Evolutionary conservation across 2,797 vertebrate species (phyloP), one percentile per base, ranked within the genome.

Genomic region (Chromobotia macracanthus): DNA sequence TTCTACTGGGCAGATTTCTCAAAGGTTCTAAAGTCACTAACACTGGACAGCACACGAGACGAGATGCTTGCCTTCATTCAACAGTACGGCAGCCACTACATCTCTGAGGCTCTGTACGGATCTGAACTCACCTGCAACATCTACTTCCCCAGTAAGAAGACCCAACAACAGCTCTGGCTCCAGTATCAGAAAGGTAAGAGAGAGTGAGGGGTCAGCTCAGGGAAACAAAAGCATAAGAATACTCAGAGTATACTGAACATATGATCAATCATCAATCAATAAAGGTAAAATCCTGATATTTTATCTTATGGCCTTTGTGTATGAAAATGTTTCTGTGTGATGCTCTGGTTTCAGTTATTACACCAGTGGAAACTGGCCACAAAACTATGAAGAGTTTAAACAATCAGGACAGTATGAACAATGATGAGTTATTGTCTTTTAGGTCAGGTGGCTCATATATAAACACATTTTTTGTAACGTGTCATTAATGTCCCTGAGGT

Each of bases 111-210:
- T 0, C 93, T 99, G 16, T 99, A 97, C 0, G 98, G 98, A 72
- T 99, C 97, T 0, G 97, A 99, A 89, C 96, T 98, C 88, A 96
- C 94, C 90, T 99, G 98, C 89, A 93, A 91, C 90, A 97, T 99
- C 90, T 96, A 95, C 89, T 99, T 99, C 85, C 97, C 98, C 89
- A 99, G 95, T 92, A 99, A 98, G 93, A 98, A 96, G 89, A 92
- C 96, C 38, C 98, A 99, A 92, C 98, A 99, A 91, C 98, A 99
- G 89, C 95, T 99, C 67, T 99, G 98, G 98, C 93, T 98, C 28
- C 98, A 99, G 93, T 99, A 99, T 84, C 98, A 99, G 93, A 99
- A 99, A 97, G 97, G 97, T 99, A 90, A 93, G 93, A 9, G 25
- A 19, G 10, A 28, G 28, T 25, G 13, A 81, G 89, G 88, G 44